Evolutionary conservation across 2,113 vertebrate species (phyloP).

Genomic region (Neodontobutis hainanensis): DNA sequence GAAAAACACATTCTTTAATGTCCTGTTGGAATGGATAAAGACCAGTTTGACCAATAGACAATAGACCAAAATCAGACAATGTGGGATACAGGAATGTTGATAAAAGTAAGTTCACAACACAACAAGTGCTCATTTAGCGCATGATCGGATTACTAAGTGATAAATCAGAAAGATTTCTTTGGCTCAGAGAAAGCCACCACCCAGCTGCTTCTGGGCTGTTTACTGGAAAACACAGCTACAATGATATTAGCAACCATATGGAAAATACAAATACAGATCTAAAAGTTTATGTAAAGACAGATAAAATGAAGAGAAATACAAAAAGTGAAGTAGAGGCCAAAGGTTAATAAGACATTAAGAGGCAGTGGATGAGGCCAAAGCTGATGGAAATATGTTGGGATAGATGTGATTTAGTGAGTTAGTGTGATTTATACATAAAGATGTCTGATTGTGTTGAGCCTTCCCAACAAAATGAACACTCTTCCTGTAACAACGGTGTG

Average conservation of each 20-base stretch:
- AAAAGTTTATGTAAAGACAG: too few relatives aligned
- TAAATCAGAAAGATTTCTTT: conserved; percentile 41
- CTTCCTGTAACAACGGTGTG: background rate
- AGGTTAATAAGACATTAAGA: conserved; percentile 31
- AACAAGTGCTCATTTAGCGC: conserved; percentile 13
- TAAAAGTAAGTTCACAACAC: background rate
- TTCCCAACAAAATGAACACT: conserved; percentile 29
- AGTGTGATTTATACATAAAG: conserved; percentile 37
- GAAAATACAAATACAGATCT: too few relatives aligned
- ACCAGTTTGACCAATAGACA: too few relatives aligned
- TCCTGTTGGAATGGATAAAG: too few relatives aligned
- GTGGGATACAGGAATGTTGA: too few relatives aligned
- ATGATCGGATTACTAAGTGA: conserved; percentile 28
- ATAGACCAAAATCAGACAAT: too few relatives aligned
- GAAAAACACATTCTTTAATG: background rate
- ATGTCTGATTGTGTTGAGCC: conserved; percentile 18
- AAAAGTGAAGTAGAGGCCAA: conserved; percentile 15
- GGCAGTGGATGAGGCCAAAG: conserved; percentile 41
- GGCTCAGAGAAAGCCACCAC: conserved; percentile 15
- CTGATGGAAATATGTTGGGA: conserved; percentile 5
- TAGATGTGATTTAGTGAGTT: conserved; percentile 43
- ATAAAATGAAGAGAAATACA: too few relatives aligned
- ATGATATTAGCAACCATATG: too few relatives aligned
- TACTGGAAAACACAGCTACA: conserved; percentile 3
- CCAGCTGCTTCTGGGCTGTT: conserved; percentile 35